phyloP scores from a whole-genome alignment of 2,888 invertebrate species.

The Odontomyia ornata region DNA sequence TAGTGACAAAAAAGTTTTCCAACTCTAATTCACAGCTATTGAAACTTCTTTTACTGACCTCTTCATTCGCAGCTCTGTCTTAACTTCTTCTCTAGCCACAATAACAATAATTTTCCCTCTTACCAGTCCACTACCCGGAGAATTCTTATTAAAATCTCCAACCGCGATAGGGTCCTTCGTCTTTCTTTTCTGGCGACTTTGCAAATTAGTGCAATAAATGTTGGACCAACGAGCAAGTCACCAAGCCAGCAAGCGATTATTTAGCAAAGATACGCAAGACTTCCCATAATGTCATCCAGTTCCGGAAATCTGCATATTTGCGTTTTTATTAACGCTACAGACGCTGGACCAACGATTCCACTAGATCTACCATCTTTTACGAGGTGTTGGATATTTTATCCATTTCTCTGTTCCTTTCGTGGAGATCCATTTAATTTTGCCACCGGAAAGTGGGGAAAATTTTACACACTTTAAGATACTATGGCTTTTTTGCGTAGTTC shows the following conservation, averaged over 20 bases:
- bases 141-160: too few relatives aligned
- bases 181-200: conserved; percentile 46
- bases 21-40: too few relatives aligned
- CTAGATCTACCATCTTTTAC: conserved; percentile 21
- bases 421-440: neutral
- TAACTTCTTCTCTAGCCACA: too few relatives aligned
- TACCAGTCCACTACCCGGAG: too few relatives aligned
- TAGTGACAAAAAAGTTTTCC: too few relatives aligned
- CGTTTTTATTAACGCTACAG: conserved; percentile 45
- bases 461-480: neutral
- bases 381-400: conserved; percentile 42
- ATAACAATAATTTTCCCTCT: too few relatives aligned
- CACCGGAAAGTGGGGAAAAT: neutral
- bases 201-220: conserved; percentile 49
- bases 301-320: conserved; percentile 47
- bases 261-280: neutral
- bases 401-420: neutral
- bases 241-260: conserved; percentile 15
- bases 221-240: neutral
- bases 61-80: too few relatives aligned
- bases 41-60: too few relatives aligned
- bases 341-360: neutral
- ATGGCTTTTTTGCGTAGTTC: neutral
- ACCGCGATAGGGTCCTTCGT: too few relatives aligned
- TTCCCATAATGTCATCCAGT: neutral